Percentiles rank a stretch among this genome's conserved stretches.
Conservation (phyloP, 2,888 invertebrate genomes). For the Phania funesta region DNA sequence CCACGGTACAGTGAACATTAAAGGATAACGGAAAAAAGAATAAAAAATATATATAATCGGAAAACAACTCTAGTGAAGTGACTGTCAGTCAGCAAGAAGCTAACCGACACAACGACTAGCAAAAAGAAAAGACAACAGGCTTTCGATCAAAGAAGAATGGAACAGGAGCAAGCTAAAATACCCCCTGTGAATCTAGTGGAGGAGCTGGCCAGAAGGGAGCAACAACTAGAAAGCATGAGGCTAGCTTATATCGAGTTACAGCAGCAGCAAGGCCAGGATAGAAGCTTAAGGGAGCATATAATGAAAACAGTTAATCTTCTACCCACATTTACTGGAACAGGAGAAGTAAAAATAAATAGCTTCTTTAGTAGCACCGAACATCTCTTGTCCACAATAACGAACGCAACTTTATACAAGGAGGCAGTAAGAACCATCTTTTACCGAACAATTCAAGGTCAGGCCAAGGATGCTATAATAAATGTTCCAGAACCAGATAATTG, state of each 20-base stretch:
- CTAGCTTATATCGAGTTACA: constrained; percentile 4
- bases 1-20: too few relatives aligned
- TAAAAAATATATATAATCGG: too few relatives aligned
- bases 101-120: too few relatives aligned
- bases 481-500: neutral
- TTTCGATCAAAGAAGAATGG: neutral
- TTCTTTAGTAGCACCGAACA: neutral
- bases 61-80: too few relatives aligned
- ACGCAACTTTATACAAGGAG: neutral
- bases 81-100: too few relatives aligned
- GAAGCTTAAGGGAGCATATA: neutral
- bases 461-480: neutral
- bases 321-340: neutral
- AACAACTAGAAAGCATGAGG: neutral
- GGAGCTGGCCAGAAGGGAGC: neutral
- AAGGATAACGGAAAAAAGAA: too few relatives aligned
- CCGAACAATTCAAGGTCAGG: neutral
- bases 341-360: neutral
- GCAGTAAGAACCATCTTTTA: neutral
- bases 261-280: neutral
- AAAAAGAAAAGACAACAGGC: neutral
- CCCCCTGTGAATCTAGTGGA: neutral
- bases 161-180: neutral
- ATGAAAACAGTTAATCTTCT: neutral
- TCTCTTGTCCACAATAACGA: neutral